Percentiles rank a stretch among this genome's conserved stretches.
phyloP scores from a whole-genome alignment of 2,888 invertebrate genomes.

The Kryphioiulus occultus region DNA sequence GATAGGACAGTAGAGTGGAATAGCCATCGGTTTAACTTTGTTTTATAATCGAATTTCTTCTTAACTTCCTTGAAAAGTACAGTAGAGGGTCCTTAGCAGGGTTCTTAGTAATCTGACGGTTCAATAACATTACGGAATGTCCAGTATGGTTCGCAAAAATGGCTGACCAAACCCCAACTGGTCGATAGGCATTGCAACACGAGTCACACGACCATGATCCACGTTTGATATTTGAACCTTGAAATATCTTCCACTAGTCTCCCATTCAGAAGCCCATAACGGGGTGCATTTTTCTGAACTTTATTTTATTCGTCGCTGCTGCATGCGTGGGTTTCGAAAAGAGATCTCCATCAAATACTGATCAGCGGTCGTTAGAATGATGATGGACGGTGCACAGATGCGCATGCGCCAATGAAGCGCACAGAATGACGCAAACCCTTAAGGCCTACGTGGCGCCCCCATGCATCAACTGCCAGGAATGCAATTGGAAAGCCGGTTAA shows the following conservation, averaged over 20 bases:
- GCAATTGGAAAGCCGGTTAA: not conserved
- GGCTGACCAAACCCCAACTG: no score
- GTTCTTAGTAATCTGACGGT: no score
- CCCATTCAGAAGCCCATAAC: not conserved
- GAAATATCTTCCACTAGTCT: not conserved
- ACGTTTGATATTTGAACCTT: not conserved
- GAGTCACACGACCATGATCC: no score
- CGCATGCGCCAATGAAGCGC: not conserved
- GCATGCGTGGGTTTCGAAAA: not conserved
- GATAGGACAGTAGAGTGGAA: no score
- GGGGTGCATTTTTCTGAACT: not conserved
- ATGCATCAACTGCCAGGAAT: not conserved
- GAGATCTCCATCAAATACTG: not conserved
- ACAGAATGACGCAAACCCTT: not conserved
- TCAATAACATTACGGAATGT: no score
- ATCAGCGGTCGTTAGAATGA: not conserved
- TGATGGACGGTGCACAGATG: not conserved
- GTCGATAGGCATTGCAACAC: no score
- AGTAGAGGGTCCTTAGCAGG: no score
- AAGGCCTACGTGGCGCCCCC: not conserved
- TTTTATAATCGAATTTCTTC: no score
- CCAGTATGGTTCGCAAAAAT: no score
- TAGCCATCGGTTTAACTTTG: no score
- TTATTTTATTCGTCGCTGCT: not conserved
- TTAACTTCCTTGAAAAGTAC: no score